phyloP scores from a whole-genome alignment of 2,113 vertebrate genomes.

The Daboia siamensis region DNA sequence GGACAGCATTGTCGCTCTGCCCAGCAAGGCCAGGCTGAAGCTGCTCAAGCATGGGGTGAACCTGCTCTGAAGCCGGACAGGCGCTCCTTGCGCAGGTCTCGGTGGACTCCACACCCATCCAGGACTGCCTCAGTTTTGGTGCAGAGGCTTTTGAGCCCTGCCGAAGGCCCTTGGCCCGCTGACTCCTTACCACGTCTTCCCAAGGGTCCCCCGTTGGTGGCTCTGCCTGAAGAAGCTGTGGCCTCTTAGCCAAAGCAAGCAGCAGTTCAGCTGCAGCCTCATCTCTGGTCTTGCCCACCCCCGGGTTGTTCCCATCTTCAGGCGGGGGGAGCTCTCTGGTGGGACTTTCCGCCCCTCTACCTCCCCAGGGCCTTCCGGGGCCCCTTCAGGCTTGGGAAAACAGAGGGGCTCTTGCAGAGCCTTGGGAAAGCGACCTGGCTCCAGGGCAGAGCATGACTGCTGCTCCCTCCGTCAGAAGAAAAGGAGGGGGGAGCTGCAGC shows the following conservation, averaged over 20 bases:
- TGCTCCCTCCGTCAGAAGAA: not conserved
- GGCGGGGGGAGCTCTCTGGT: not conserved
- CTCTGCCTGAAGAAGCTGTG: not conserved
- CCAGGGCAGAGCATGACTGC: not conserved
- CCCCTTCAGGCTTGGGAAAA: not conserved
- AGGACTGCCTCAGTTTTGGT: not conserved
- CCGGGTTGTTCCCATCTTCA: too few relatives aligned
- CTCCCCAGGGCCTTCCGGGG: not conserved
- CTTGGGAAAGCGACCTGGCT: not conserved
- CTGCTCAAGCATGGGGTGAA: constrained; percentile 93
- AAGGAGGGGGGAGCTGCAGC: not conserved
- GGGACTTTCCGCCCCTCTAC: not conserved
- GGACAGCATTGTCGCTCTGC: constrained; percentile 82
- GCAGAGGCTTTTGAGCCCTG: not conserved
- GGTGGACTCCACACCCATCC: not conserved
- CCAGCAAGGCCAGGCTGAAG: constrained; percentile 83
- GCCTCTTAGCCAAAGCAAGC: not conserved
- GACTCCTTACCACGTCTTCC: not conserved
- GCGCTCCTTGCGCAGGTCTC: not conserved
- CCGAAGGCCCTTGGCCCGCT: not conserved
- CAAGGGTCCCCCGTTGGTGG: not conserved
- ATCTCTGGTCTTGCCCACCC: not conserved
- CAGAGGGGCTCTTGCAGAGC: not conserved
- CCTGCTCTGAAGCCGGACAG: constrained; percentile 74
- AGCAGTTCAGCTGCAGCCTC: not conserved